Percentiles rank a stretch among this genome's conserved stretches.
These are phyloP conservation scores for human (Homo sapiens) DNA, from an alignment of 2,113 vertebrate genomes.

Conservation along the genomic window DNA sequence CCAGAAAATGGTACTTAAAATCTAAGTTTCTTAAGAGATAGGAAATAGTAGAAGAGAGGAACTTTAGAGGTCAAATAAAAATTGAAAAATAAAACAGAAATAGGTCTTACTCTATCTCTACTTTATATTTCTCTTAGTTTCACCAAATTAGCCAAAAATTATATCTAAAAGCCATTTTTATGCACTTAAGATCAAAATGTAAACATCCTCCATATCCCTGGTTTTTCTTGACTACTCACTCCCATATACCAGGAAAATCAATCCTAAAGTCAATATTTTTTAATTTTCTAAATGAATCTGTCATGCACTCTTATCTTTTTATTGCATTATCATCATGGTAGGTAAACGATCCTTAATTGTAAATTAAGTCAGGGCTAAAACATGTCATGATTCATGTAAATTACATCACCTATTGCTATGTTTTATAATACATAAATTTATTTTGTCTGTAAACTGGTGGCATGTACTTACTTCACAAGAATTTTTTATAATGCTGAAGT, in stretches of 20 bases:
- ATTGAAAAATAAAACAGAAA: neutral
- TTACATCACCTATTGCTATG: neutral
- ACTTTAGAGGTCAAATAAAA: neutral
- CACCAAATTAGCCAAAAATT: neutral
- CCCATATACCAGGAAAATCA: neutral
- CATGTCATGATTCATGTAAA: neutral
- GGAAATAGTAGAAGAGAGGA: neutral
- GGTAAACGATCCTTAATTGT: neutral
- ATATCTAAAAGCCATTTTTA: slow-evolving; percentile 6
- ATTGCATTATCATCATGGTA: neutral
- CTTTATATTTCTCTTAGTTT: neutral
- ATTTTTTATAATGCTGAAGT: neutral
- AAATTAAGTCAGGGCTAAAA: neutral
- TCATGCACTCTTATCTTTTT: neutral
- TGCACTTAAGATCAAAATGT: neutral
- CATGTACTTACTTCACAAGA: neutral
- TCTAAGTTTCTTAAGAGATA: neutral
- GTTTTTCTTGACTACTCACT: neutral
- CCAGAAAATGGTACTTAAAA: neutral
- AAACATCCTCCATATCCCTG: neutral
- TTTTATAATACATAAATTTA: neutral
- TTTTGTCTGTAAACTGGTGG: neutral
- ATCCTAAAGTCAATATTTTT: neutral
- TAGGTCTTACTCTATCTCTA: neutral
- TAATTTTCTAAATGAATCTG: neutral